Conservation (phyloP, 2,888 invertebrate genomes). For the Cerastoderma edule region DNA sequence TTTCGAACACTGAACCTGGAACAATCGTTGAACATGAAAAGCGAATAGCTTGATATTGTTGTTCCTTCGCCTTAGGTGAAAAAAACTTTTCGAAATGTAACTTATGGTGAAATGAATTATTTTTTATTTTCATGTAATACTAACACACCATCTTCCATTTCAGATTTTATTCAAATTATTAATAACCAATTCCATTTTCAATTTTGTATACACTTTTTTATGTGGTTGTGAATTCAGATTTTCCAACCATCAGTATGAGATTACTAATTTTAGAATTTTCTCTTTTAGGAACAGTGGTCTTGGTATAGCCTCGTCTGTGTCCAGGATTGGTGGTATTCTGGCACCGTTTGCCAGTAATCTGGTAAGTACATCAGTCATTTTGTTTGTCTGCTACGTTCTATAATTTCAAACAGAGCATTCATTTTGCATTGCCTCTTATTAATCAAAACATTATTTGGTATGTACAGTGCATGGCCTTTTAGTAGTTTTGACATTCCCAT, state of each 20-base stretch:
- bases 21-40: too few relatives aligned
- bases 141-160: constrained; percentile 24
- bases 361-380: constrained; percentile 55
- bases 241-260: not conserved
- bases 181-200: not conserved
- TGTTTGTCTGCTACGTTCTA: too few relatives aligned
- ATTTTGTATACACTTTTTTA: constrained; percentile 2
- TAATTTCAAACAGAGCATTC: too few relatives aligned
- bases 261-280: constrained; percentile 1
- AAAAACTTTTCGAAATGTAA: constrained; percentile 13
- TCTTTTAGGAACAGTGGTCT: constrained; percentile 71
- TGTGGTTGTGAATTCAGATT: not conserved
- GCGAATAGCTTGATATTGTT: too few relatives aligned
- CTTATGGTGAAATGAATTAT: constrained; percentile 10
- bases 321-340: constrained; percentile 76
- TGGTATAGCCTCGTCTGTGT: constrained; percentile 73
- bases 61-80: constrained; percentile 24
- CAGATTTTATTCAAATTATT: constrained; percentile 1
- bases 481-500: too few relatives aligned
- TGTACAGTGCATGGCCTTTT: too few relatives aligned
- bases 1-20: too few relatives aligned
- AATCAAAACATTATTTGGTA: too few relatives aligned
- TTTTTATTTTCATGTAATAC: constrained; percentile 19
- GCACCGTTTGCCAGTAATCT: constrained; percentile 73
- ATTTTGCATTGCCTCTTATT: too few relatives aligned